These are phyloP conservation scores for Elmis aenea DNA, from an alignment of 2,888 invertebrate genomes.

Conservation along the genomic window DNA sequence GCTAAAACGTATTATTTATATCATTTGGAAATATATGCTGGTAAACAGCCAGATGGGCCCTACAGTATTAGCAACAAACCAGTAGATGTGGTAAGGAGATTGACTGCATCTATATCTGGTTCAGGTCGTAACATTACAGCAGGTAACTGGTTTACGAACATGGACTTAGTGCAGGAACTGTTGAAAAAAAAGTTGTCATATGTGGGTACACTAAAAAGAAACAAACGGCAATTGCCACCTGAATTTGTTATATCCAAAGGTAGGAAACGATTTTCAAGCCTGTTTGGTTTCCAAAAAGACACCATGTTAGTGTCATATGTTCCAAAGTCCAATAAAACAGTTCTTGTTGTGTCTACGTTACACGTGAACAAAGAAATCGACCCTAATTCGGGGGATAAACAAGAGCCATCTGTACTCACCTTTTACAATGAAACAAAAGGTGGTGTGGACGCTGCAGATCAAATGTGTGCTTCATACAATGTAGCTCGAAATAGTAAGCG, in stretches of 20 bases:
- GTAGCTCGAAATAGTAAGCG: too few relatives aligned
- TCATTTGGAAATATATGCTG: slow-evolving; percentile 26
- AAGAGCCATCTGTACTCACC: too few relatives aligned
- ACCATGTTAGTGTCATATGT: slow-evolving; percentile 6
- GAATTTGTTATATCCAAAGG: slow-evolving; percentile 4
- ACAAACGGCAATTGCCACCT: slow-evolving; percentile 5
- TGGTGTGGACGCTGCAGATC: too few relatives aligned
- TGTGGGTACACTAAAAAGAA: slow-evolving; percentile 12
- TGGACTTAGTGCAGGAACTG: slow-evolving; percentile 13
- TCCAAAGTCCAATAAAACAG: slow-evolving; percentile 1
- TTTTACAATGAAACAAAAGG: too few relatives aligned
- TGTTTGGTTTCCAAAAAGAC: slow-evolving; percentile 1
- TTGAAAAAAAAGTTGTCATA: slow-evolving; percentile 8
- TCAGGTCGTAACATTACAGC: slow-evolving; percentile 23
- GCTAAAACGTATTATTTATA: slow-evolving; percentile 26
- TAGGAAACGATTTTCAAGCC: not conserved
- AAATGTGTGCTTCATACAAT: too few relatives aligned
- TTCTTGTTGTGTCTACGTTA: slow-evolving; percentile 5
- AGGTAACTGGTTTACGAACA: slow-evolving; percentile 21
- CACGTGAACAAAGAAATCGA: too few relatives aligned
- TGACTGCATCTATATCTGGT: slow-evolving; percentile 18
- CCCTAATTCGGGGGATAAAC: too few relatives aligned
- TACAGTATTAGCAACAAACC: slow-evolving; percentile 17
- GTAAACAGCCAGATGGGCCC: slow-evolving; percentile 22
- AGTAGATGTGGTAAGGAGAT: slow-evolving; percentile 19